phyloP scores from a whole-genome alignment of 2,888 invertebrate genomes.

The Hermaeophaga mercurialis region DNA sequence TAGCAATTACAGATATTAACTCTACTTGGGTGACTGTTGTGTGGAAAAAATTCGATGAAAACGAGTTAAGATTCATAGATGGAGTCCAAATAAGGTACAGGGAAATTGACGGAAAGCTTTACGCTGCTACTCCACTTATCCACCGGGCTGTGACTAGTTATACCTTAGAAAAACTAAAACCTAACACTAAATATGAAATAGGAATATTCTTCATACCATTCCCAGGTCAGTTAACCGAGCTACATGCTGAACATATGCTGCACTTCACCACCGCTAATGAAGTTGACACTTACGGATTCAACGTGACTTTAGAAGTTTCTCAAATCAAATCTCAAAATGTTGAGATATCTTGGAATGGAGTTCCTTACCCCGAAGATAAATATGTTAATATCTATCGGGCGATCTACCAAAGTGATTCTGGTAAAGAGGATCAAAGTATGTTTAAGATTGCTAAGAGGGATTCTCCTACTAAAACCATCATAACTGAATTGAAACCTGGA shows the following conservation, averaged over 20 bases:
- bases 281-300: slow-evolving; percentile 82
- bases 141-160: slow-evolving; percentile 81
- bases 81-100: slow-evolving; percentile 87
- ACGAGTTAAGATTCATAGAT: slow-evolving; percentile 77
- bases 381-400: slow-evolving; percentile 89
- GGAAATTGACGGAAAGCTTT: slow-evolving; percentile 80
- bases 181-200: slow-evolving; percentile 81
- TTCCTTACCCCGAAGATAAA: slow-evolving; percentile 87
- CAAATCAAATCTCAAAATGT: slow-evolving; percentile 76
- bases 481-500: slow-evolving; percentile 74
- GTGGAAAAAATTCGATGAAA: slow-evolving; percentile 82
- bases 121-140: slow-evolving; percentile 82
- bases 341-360: slow-evolving; percentile 81
- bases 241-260: slow-evolving; percentile 72
- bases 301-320: slow-evolving; percentile 69
- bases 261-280: slow-evolving; percentile 74
- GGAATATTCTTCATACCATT: slow-evolving; percentile 85
- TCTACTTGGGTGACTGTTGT: slow-evolving; percentile 77
- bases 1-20: slow-evolving; percentile 75
- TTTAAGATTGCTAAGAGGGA: slow-evolving; percentile 79
- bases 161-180: slow-evolving; percentile 76
- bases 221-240: slow-evolving; percentile 76
- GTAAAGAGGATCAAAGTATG: slow-evolving; percentile 73
- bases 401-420: slow-evolving; percentile 77
- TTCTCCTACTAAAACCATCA: slow-evolving; percentile 68